Conservation (phyloP, 2,113 vertebrate species). For the Erpornis zantholeuca region DNA sequence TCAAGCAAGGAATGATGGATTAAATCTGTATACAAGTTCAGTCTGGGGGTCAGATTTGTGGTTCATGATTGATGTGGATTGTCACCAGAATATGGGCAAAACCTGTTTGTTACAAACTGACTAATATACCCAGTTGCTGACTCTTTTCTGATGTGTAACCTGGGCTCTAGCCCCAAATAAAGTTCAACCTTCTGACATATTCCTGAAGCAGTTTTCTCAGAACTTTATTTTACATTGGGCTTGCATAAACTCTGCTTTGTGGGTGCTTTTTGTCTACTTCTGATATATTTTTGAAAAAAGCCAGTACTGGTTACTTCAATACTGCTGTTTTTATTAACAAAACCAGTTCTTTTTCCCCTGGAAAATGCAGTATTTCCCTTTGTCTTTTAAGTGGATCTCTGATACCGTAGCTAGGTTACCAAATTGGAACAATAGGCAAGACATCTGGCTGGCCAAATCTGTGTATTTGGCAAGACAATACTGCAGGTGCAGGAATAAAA, state of each 20-base stretch:
- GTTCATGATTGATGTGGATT: not conserved
- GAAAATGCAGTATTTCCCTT: not conserved
- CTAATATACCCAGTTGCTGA: not conserved
- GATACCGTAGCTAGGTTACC: not conserved
- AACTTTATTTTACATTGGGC: not conserved
- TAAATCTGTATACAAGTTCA: not conserved
- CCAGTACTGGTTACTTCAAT: not conserved
- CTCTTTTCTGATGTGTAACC: not conserved
- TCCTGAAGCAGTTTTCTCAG: not conserved
- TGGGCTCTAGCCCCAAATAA: not conserved
- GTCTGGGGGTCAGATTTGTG: not conserved
- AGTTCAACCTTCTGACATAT: not conserved
- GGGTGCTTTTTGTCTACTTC: not conserved
- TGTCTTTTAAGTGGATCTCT: not conserved
- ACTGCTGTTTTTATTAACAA: not conserved
- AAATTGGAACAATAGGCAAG: not conserved
- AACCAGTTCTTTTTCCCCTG: not conserved
- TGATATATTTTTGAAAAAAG: not conserved
- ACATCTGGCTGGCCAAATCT: not conserved
- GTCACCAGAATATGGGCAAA: not conserved
- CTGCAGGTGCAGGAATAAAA: conserved; percentile 18
- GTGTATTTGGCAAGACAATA: not conserved
- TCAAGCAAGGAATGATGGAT: not conserved
- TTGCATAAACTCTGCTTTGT: not conserved
- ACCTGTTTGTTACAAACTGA: not conserved